Evolutionary conservation across 2,113 vertebrate genomes (phyloP), one percentile per base, ranked within the genome.

Genomic region (Oxygymnocypris stewartii): DNA sequence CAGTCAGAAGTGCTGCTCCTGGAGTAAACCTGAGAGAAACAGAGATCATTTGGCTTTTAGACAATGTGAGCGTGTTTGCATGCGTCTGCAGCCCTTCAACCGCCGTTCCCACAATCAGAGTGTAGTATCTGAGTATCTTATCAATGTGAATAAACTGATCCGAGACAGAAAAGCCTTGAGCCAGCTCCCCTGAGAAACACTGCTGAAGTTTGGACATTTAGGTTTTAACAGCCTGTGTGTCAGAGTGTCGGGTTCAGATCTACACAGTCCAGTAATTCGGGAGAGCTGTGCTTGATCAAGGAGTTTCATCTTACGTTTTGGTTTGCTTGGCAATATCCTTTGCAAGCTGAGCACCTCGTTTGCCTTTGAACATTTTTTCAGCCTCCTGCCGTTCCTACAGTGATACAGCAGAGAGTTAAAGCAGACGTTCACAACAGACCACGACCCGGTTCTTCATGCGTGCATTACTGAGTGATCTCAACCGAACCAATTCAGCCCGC

Each of bases 361-460:
- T 99, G 95, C 98, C 98, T 95, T 98, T 99, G 96, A 99, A 99
- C 98, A 99, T 98, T 97, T 97, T 98, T 97, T 99, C 98, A 91
- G 98, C 98, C 94, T 99, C 98, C 95, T 99, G 96, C 90, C 98
- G 97, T 96, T 99, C 98, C 98, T 99, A 96, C 90, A 95, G 95
- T 90, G 80, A 97, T 95, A 97, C 94, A 96, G 95, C 94, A 98
- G 94, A 97, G 83, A 95, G 92, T 97, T 97, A 96, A 96, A 94
- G 90, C 83, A 91, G 94, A 93, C 59, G 90, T 25, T 59, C 28
- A 85, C 85, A 75, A 44, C 84, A 40, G 49, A 79, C 67, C 61
- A 67, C 54, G 63, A 31, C 49, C 14, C n/a, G 0, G 49, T 79
- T 57, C 76, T 79, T 76, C 42, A 76, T 0, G 8, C 6, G 12